phyloP scores from a whole-genome alignment of 2,888 invertebrate species.

The Mylabris sibirica region DNA sequence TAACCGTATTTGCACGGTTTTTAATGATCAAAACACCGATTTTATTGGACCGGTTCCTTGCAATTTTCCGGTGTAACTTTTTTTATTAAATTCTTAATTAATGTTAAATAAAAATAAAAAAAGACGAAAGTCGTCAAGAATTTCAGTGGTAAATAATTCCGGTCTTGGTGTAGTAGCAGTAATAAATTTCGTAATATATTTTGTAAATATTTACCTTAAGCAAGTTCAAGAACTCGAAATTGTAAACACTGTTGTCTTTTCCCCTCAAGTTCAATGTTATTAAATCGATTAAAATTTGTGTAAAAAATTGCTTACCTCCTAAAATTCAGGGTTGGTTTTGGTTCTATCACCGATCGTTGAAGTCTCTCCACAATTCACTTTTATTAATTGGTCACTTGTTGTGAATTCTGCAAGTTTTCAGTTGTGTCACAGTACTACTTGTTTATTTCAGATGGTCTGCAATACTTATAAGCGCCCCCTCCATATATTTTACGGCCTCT shows the following conservation, averaged over 20 bases:
- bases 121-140: not conserved
- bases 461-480: constrained; percentile 57
- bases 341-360: too few species aligned
- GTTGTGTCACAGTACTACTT: constrained; percentile 49
- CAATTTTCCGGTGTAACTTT: not conserved
- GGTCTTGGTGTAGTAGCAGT: constrained; percentile 6
- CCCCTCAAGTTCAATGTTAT: too few species aligned
- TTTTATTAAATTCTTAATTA: too few species aligned
- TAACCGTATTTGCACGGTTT: not conserved
- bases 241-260: not conserved
- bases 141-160: not conserved
- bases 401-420: constrained; percentile 45
- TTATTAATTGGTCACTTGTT: constrained; percentile 20
- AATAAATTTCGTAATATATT: constrained; percentile 18
- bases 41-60: constrained; percentile 23
- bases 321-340: too few species aligned
- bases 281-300: too few species aligned
- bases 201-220: constrained; percentile 4
- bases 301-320: too few species aligned
- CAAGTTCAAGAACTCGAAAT: constrained; percentile 15
- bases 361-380: constrained; percentile 16
- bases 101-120: too few species aligned
- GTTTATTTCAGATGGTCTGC: constrained; percentile 51
- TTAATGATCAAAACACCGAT: not conserved
- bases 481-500: constrained; percentile 36